Evolutionary conservation across 2,113 vertebrate species (phyloP).

Genomic region (Falcunculus frontatus): DNA sequence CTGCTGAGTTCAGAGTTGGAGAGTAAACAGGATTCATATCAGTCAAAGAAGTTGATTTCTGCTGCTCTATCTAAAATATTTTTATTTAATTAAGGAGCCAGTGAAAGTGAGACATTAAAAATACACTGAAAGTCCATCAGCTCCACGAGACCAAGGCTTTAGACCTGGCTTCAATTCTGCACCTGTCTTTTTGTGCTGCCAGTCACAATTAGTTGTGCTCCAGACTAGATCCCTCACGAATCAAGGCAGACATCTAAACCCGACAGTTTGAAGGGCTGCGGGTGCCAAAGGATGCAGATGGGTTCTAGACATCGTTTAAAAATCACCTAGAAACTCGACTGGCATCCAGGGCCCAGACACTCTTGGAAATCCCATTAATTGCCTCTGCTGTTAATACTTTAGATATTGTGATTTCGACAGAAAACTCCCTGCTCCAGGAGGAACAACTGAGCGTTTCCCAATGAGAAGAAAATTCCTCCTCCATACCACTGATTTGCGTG

Average conservation of each 20-base stretch:
- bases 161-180: constrained; percentile 14
- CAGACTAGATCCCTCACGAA: background rate
- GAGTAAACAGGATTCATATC: constrained; percentile 78
- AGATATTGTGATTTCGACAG: background rate
- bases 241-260: background rate
- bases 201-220: constrained; percentile 49
- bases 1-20: constrained; percentile 87
- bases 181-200: constrained; percentile 54
- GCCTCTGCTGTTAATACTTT: background rate
- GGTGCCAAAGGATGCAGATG: constrained; percentile 23
- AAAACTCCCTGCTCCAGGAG: background rate
- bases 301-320: constrained; percentile 8
- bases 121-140: background rate
- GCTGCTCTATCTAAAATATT: constrained; percentile 60
- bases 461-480: background rate
- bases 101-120: constrained; percentile 41
- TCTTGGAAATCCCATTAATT: background rate
- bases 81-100: constrained; percentile 62
- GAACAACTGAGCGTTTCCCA: background rate
- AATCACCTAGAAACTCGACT: background rate
- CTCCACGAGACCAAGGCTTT: background rate
- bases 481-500: background rate
- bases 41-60: constrained; percentile 73
- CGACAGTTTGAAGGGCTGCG: background rate
- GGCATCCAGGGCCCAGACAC: background rate